Percentiles rank a stretch among this genome's conserved stretches.
Conservation (phyloP, 1,140 invertebrate genomes). For the Diplogasteroides magnus region DNA sequence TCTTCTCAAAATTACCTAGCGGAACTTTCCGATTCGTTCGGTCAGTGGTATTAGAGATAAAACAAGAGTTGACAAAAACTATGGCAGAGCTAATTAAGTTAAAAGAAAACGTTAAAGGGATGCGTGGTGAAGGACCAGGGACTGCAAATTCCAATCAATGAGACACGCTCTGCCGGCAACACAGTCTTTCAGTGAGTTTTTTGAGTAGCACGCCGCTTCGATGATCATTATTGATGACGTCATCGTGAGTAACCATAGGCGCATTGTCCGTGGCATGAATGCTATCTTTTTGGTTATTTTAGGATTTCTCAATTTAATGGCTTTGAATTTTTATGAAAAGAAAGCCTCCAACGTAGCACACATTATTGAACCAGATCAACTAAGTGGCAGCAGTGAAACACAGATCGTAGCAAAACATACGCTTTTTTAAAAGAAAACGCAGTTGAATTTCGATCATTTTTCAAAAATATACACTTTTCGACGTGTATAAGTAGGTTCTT, state of each 20-base stretch:
- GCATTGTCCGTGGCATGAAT: too few relatives aligned
- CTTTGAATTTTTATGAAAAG: not conserved
- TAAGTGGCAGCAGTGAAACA: not conserved
- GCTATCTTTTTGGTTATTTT: not conserved
- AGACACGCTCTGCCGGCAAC: not conserved
- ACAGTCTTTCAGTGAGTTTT: not conserved
- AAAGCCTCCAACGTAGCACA: not conserved
- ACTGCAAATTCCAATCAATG: not conserved
- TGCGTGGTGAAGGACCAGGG: not conserved
- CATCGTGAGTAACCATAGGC: too few relatives aligned
- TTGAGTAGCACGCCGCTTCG: not conserved
- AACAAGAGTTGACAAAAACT: too few relatives aligned
- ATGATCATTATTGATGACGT: not conserved
- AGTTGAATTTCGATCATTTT: too few relatives aligned
- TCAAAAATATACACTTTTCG: too few relatives aligned
- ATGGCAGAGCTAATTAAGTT: too few relatives aligned
- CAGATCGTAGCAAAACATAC: not conserved
- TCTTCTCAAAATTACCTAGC: too few relatives aligned
- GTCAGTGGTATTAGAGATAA: too few relatives aligned
- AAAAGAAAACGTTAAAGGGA: not conserved
- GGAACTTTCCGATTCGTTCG: too few relatives aligned
- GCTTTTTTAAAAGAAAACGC: too few relatives aligned
- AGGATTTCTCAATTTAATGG: too few relatives aligned
- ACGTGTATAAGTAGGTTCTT: not conserved
- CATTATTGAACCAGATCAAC: not conserved